phyloP scores from a whole-genome alignment of 2,888 invertebrate species.

The Yponomeuta plumbellus region DNA sequence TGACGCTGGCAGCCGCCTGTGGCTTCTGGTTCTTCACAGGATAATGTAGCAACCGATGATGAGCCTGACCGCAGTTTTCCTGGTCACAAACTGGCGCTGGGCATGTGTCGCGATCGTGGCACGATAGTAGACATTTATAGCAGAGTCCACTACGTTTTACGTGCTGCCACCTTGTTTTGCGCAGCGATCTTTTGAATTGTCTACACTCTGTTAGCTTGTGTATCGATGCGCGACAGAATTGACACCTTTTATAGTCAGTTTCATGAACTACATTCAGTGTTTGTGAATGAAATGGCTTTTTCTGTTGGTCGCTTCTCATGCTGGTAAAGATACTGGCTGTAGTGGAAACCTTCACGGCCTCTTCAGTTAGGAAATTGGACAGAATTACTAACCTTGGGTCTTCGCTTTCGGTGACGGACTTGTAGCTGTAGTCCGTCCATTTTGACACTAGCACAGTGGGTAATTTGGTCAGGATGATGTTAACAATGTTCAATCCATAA shows the following conservation, averaged over 20 bases:
- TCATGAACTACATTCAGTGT: neutral
- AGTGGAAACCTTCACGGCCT: slow-evolving; percentile 8
- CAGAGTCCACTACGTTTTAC: slow-evolving; percentile 23
- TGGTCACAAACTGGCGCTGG: slow-evolving; percentile 22
- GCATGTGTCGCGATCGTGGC: slow-evolving; percentile 22
- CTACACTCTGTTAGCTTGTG: slow-evolving; percentile 25
- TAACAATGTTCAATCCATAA: neutral
- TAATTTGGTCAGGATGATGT: slow-evolving; percentile 1
- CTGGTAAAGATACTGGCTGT: neutral
- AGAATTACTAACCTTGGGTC: neutral
- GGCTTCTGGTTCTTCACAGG: neutral
- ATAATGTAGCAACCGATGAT: slow-evolving; percentile 24
- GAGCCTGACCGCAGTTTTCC: slow-evolving; percentile 20
- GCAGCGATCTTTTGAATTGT: slow-evolving; percentile 24
- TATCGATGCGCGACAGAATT: slow-evolving; percentile 20
- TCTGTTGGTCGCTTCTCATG: neutral
- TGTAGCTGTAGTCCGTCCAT: slow-evolving; percentile 12
- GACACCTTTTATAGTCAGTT: slow-evolving; percentile 15
- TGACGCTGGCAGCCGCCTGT: neutral
- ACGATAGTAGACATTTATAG: slow-evolving; percentile 24
- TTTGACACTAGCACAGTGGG: slow-evolving; percentile 2
- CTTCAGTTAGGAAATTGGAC: slow-evolving; percentile 1
- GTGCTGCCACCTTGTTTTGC: slow-evolving; percentile 24
- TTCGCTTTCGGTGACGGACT: neutral
- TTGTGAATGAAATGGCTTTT: neutral